Evolutionary conservation across 2,888 invertebrate species (phyloP).

Genomic region (Ophion obscuratus): DNA sequence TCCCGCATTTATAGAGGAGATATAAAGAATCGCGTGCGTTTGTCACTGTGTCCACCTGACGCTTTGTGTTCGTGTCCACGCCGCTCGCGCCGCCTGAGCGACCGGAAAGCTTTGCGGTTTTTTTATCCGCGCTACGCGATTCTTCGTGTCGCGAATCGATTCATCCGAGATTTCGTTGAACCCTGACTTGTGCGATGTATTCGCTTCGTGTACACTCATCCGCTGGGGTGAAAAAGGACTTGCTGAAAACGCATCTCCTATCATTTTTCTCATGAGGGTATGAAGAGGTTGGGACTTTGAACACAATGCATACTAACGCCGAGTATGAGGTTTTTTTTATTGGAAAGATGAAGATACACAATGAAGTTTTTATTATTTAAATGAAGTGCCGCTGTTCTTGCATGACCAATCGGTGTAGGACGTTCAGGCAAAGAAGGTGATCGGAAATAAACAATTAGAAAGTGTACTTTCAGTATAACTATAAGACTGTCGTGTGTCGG

Average conservation of each 20-base stretch:
- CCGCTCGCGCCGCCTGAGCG: neutral
- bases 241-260: neutral
- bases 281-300: too few relatives aligned
- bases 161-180: slow-evolving; percentile 56
- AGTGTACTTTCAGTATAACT: too few relatives aligned
- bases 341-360: too few relatives aligned
- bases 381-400: too few relatives aligned
- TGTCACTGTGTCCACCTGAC: slow-evolving; percentile 65
- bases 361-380: too few relatives aligned
- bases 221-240: neutral
- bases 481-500: too few relatives aligned
- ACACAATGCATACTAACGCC: too few relatives aligned
- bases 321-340: too few relatives aligned
- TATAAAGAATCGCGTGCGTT: slow-evolving; percentile 65
- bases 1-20: neutral
- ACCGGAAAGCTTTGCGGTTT: slow-evolving; percentile 59
- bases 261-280: too few relatives aligned
- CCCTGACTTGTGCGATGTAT: neutral
- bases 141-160: slow-evolving; percentile 42
- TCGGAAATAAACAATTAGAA: too few relatives aligned
- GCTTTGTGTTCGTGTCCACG: slow-evolving; percentile 40
- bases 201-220: neutral
- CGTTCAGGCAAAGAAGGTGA: too few relatives aligned
- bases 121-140: neutral
- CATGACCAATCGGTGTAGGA: too few relatives aligned